Conservation (phyloP, 2,113 vertebrate species). For the Coryphaenoides rupestris region DNA sequence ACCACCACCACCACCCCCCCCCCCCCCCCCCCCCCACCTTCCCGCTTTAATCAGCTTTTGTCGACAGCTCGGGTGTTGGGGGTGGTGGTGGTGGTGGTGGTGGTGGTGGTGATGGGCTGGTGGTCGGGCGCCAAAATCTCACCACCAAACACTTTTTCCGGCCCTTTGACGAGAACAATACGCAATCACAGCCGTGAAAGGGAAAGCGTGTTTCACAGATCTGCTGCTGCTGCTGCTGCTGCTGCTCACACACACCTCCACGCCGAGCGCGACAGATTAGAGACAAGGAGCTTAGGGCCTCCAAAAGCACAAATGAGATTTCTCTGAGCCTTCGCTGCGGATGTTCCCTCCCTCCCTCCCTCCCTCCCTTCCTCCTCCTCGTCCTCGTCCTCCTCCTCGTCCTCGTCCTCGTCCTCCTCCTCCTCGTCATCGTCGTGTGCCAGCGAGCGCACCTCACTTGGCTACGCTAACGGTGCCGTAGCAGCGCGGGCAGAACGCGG, state of each 20-base stretch:
- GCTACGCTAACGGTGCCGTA: no score
- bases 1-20: no score
- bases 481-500: no score
- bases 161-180: slow-evolving; percentile 52
- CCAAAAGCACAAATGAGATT: slow-evolving; percentile 48
- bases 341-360: slow-evolving; percentile 2
- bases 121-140: no score
- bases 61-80: slow-evolving; percentile 13
- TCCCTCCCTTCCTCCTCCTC: no score
- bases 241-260: slow-evolving; percentile 67
- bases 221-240: no score
- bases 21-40: not conserved
- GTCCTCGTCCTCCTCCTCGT: no score
- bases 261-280: slow-evolving; percentile 56
- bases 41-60: slow-evolving; percentile 35
- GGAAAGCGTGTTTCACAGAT: slow-evolving; percentile 60
- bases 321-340: slow-evolving; percentile 44
- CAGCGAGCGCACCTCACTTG: slow-evolving; percentile 37
- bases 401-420: no score
- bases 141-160: slow-evolving; percentile 42
- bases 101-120: slow-evolving; percentile 9
- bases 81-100: slow-evolving; percentile 28
- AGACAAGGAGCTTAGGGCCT: slow-evolving; percentile 60
- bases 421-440: no score
- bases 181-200: slow-evolving; percentile 33